A percentile compares a stretch with the other conserved stretches of the same genome.
Conservation (phyloP, 2,888 invertebrate species). For the Diaprepes abbreviatus region DNA sequence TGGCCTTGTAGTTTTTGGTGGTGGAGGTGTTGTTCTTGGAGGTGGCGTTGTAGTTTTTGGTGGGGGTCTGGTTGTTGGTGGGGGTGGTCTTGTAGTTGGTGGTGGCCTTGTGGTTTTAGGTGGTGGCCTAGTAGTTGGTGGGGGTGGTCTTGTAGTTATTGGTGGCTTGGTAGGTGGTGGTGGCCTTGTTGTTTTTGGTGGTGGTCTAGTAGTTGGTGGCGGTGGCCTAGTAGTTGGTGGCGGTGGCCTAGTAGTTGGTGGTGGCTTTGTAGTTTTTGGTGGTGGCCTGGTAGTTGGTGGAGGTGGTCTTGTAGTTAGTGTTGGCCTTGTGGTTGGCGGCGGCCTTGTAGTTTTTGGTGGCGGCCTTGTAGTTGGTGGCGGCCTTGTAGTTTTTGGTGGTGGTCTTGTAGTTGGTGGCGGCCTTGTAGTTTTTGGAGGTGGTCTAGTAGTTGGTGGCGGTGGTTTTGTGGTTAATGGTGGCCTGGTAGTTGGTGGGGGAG, state of each 20-base stretch:
- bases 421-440: neutral
- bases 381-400: neutral
- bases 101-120: neutral
- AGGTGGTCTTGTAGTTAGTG: neutral
- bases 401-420: neutral
- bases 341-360: neutral
- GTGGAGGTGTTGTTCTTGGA: neutral
- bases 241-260: neutral
- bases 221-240: neutral
- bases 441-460: neutral
- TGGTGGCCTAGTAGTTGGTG: neutral
- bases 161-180: neutral
- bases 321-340: neutral
- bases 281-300: neutral
- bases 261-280: neutral
- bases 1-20: neutral
- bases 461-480: neutral
- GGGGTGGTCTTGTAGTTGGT: neutral
- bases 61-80: neutral
- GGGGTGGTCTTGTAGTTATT: neutral
- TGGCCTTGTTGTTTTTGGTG: neutral
- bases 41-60: neutral
- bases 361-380: neutral
- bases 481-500: neutral
- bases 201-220: neutral